Evolutionary conservation across 2,888 invertebrate genomes (phyloP), one percentile per base, ranked within the genome.

Genomic region (Trilocha varians): DNA sequence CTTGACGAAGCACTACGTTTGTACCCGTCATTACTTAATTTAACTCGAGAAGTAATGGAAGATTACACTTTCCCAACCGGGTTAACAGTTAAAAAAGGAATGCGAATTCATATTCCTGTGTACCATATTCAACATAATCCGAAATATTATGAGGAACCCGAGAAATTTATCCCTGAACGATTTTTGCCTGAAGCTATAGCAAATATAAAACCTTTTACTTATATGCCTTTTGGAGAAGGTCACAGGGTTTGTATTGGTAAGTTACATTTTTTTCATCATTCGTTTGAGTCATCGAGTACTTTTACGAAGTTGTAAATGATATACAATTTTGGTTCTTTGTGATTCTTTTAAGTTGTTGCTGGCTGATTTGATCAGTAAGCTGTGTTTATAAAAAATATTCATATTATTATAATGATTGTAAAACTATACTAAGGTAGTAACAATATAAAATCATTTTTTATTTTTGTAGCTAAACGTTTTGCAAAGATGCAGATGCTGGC

Each of bases 191-290:
- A 59, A 1, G 53, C 54, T 13, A 64, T 54, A 42, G 40, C 44
- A 11, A 50, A 58, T 3, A 53, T 67, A 1, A 57, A 51, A n/a
- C 64, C 59, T 0, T 70, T 50, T 41, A 59, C 61, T 0, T 69
- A 60, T 33, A 38, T 65, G 3, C 68, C 68, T 0, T 70, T 71
- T 42, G 70, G 70, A 9, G 65, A 62, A 40, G 68, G 70, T 3
- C 63, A 59, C 0, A 55, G 71, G 39, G 44, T 50, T 42, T 71
- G 71, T 34, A 57, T 72, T 6, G 72, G 72, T 71, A 53, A 50
- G 51, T 32, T 38, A 11, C 8, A 9, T 18, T 18, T 25, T 25
- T 25, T 25, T 4, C 42, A 5, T 11, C 17, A 40, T 45, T 5
- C 41, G 43, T 42, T 41, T 40, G 38, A 39, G 2, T 17, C 9